Conservation (phyloP, 2,113 vertebrate genomes). For the Capra hircus region DNA sequence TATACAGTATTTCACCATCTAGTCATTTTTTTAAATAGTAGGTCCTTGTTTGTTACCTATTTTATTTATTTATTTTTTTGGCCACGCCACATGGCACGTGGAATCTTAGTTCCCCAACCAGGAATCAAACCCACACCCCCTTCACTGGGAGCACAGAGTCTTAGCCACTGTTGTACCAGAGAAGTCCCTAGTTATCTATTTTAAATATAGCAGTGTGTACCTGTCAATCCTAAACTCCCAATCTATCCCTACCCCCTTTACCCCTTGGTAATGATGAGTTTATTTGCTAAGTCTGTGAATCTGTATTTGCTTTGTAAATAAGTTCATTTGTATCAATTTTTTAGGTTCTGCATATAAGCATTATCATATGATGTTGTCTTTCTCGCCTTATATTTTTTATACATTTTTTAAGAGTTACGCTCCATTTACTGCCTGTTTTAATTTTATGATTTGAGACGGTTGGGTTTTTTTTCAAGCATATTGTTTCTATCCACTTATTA, state of each 20-base stretch:
- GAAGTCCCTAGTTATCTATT: neutral
- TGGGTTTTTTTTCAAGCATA: neutral
- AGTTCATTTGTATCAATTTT: neutral
- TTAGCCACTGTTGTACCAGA: neutral
- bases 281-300: neutral
- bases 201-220: neutral
- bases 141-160: neutral
- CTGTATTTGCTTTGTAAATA: neutral
- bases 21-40: neutral
- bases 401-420: neutral
- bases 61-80: neutral
- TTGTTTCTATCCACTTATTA: neutral
- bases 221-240: neutral
- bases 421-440: neutral
- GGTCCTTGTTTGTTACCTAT: neutral
- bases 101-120: neutral
- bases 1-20: neutral
- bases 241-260: neutral
- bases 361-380: neutral
- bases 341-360: neutral
- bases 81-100: accelerated
- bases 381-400: neutral
- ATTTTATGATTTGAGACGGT: neutral
- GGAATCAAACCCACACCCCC: neutral
- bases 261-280: neutral